A percentile compares a stretch with the other conserved stretches of the same genome.
Evolutionary conservation across 35 echinoderm and acorn worm genomes (phyloP).

Genomic region (Strongylocentrotus purpuratus): DNA sequence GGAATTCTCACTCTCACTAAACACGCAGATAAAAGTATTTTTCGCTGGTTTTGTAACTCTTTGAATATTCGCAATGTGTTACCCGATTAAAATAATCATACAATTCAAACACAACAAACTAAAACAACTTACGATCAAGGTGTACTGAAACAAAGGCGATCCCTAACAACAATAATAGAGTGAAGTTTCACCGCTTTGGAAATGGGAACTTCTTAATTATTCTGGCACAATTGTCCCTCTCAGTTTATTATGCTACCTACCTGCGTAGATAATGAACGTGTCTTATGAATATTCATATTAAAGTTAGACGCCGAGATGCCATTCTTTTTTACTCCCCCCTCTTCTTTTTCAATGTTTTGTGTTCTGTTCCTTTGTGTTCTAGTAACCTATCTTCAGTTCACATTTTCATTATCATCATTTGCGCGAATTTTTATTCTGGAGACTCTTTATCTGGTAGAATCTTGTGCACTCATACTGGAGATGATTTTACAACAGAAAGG

Average conservation of each 20-base stretch:
- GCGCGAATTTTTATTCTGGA: no score
- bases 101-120: not conserved
- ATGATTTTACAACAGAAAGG: no score
- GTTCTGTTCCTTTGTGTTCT: no score
- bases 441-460: no score
- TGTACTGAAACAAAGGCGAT: not conserved
- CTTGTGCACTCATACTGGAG: no score
- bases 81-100: not conserved
- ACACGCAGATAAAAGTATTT: not conserved
- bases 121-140: not conserved
- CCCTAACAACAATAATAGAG: not conserved
- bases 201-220: not conserved
- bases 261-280: not conserved
- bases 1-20: not conserved
- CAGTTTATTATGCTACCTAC: not conserved
- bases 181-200: not conserved
- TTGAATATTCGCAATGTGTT: not conserved
- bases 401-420: no score
- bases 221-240: not conserved
- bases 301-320: not conserved
- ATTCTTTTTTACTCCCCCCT: no score
- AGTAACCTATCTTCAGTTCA: no score
- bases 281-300: conserved; percentile 33
- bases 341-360: no score
- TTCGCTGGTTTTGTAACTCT: not conserved